Conservation (phyloP, 2,113 vertebrate genomes). For the Lonchura striata region DNA sequence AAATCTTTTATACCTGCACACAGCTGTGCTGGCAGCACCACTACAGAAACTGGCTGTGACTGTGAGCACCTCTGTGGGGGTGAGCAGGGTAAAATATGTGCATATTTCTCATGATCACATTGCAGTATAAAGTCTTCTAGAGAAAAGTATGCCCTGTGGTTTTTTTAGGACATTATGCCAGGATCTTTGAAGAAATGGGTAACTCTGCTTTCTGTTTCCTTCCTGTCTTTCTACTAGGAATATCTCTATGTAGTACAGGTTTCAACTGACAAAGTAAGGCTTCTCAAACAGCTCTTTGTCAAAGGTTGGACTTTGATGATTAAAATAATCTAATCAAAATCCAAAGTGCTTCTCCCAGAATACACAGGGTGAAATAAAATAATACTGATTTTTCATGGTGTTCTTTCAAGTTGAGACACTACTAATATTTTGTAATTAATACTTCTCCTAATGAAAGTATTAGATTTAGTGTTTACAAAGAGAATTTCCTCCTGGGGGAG, state of each 20-base stretch:
- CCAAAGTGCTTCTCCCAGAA: slow-evolving; percentile 46
- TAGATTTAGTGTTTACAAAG: slow-evolving; percentile 16
- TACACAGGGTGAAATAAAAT: not conserved
- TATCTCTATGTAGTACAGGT: not conserved
- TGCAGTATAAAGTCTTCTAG: not conserved
- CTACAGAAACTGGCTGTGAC: not conserved
- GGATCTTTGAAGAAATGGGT: slow-evolving; percentile 58
- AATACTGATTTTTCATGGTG: not conserved
- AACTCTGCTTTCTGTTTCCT: slow-evolving; percentile 17
- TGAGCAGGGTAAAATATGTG: not conserved
- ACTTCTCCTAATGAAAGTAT: not conserved
- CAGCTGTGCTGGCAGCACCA: not conserved
- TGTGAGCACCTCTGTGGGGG: not conserved
- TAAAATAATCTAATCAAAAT: slow-evolving; percentile 49
- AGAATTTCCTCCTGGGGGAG: not conserved
- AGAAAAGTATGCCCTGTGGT: not conserved
- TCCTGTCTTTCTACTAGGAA: slow-evolving; percentile 19
- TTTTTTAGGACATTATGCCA: not conserved
- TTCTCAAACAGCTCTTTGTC: slow-evolving; percentile 46
- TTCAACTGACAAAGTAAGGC: slow-evolving; percentile 36
- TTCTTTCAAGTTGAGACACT: not conserved
- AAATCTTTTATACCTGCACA: not conserved
- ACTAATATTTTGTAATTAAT: not conserved
- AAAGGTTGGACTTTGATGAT: slow-evolving; percentile 55
- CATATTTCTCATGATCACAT: not conserved